Percentiles rank a stretch among this genome's conserved stretches.
Evolutionary conservation across 2,888 invertebrate genomes (phyloP).

Genomic region (Ypsolopha scabrella): DNA sequence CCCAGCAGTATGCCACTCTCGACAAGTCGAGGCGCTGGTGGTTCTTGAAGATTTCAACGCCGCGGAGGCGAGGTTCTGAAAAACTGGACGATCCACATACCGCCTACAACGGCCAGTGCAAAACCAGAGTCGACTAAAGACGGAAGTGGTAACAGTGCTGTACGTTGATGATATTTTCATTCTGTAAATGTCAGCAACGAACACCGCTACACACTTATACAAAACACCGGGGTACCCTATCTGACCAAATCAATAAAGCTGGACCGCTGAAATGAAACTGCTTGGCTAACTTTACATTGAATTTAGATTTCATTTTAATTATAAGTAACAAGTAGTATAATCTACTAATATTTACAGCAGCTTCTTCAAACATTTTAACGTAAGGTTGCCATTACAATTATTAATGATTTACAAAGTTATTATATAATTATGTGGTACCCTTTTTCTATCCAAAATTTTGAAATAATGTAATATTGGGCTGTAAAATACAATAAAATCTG

Average conservation of each 20-base stretch:
- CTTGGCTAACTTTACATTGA: conserved; percentile 30
- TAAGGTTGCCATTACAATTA: conserved; percentile 54
- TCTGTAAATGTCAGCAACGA: conserved; percentile 66
- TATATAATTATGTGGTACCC: too few relatives aligned
- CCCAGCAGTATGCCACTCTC: conserved; percentile 58
- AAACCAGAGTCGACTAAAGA: conserved; percentile 45
- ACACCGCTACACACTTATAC: conserved; percentile 51
- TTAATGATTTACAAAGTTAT: not conserved
- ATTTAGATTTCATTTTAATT: conserved; percentile 21
- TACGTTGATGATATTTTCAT: conserved; percentile 57
- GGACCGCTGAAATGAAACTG: conserved; percentile 48
- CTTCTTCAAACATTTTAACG: conserved; percentile 37
- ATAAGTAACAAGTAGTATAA: not conserved
- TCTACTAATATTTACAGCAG: not conserved
- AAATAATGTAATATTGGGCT: too few relatives aligned
- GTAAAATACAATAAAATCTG: too few relatives aligned
- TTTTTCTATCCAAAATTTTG: too few relatives aligned
- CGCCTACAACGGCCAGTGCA: conserved; percentile 63
- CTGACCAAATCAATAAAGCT: conserved; percentile 27
- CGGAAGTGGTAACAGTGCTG: conserved; percentile 49
- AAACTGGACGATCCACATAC: conserved; percentile 71
- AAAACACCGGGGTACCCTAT: conserved; percentile 24
- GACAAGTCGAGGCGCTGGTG: conserved; percentile 57
- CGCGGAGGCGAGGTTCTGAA: conserved; percentile 62
- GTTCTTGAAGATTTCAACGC: conserved; percentile 55